phyloP scores from a whole-genome alignment of 2,113 vertebrate species.

The Dipodomys spectabilis region DNA sequence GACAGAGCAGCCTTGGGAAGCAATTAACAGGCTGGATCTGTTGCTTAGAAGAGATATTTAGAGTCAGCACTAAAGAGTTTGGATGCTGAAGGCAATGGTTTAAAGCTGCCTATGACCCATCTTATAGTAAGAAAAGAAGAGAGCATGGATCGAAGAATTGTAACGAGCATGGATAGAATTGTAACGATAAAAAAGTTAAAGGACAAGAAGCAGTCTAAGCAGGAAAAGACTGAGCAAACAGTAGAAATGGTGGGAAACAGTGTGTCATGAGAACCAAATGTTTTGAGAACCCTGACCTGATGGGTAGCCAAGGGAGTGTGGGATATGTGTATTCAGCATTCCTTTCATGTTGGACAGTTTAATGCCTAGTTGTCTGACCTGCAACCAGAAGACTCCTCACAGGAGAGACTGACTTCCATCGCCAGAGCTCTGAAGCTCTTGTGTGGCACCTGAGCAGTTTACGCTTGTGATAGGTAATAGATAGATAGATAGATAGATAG shows the following conservation, averaged over 20 bases:
- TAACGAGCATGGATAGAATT: neutral
- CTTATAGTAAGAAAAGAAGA: neutral
- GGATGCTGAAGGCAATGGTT: neutral
- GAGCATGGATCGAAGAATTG: neutral
- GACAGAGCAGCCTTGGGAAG: no score
- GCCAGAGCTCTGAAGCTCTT: neutral
- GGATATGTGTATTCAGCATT: no score
- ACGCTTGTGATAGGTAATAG: neutral
- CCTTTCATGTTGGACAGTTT: neutral
- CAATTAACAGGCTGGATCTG: neutral
- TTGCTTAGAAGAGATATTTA: neutral
- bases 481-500: no score
- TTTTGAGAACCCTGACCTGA: neutral
- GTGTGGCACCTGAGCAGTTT: neutral
- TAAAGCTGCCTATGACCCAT: neutral
- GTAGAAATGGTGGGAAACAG: neutral
- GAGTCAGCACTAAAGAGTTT: neutral
- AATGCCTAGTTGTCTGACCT: neutral
- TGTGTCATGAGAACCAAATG: neutral
- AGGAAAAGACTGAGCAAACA: neutral
- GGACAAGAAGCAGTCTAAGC: neutral
- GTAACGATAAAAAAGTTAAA: neutral
- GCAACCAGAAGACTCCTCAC: neutral
- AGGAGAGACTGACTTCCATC: neutral
- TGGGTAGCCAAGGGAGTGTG: neutral